These are phyloP conservation scores for Eupithecia vulgata DNA, from an alignment of 2,888 invertebrate genomes.

Conservation along the genomic window DNA sequence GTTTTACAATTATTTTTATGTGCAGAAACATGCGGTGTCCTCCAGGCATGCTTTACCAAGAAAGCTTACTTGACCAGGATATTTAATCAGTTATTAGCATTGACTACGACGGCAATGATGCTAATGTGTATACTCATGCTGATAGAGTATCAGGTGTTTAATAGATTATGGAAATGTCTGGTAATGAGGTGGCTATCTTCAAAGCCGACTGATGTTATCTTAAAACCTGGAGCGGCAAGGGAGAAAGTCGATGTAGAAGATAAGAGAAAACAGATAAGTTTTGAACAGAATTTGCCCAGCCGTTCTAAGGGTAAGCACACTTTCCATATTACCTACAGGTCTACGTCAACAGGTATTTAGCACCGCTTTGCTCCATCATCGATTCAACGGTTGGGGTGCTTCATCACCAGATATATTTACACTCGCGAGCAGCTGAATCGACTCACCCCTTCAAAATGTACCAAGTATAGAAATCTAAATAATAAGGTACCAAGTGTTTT, in stretches of 20 bases:
- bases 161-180: conserved; percentile 47
- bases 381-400: not conserved
- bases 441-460: too few species aligned
- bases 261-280: conserved; percentile 50
- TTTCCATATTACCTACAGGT: not conserved
- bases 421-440: too few species aligned
- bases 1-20: not conserved
- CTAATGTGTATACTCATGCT: conserved; percentile 58
- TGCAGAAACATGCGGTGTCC: conserved; percentile 71
- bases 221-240: conserved; percentile 46
- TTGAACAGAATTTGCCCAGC: not conserved
- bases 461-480: too few species aligned
- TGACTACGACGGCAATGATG: conserved; percentile 52
- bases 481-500: too few species aligned
- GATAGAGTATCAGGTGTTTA: conserved; percentile 64
- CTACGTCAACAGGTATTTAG: not conserved
- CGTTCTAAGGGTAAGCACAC: not conserved
- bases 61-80: conserved; percentile 63
- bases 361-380: not conserved
- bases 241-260: conserved; percentile 55
- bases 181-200: conserved; percentile 38
- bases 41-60: conserved; percentile 65
- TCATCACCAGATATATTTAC: not conserved
- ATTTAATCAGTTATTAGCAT: conserved; percentile 57
- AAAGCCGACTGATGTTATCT: conserved; percentile 12